Evolutionary conservation across 2,113 vertebrate genomes (phyloP), one percentile per base, ranked within the genome.

Genomic region (Austrofundulus limnaeus): DNA sequence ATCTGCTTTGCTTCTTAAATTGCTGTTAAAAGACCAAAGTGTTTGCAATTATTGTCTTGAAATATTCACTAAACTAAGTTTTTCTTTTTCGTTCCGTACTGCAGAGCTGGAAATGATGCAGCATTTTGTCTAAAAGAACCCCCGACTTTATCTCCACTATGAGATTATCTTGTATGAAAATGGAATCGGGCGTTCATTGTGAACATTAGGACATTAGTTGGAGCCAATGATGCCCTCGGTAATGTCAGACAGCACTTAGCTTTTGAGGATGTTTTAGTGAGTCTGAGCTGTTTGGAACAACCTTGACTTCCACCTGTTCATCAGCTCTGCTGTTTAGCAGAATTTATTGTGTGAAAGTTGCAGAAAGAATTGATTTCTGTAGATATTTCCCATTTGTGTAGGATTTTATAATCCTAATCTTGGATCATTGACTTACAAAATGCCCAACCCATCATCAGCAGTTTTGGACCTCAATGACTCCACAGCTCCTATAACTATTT

Each of bases 241-340:
- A 38, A 62, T 70, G 42, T n/a, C 46, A 57, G 34, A 56, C 23
- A 37, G 51, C 49, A 66, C 25, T 68, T 66, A 62, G 15, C 12
- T 5, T 19, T 25, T 50, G 38, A 66, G n/a, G 23, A 60, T 52
- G 41, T 65, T 61, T 62, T 21, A 65, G 20, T 7, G 37, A 21
- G 24, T 5, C n/a, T 45, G 61, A 61, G 38, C 28, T 11, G 41
- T 60, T 46, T 43, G 56, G 23, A 25, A 51, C 61, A 52, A 39
- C 38, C 59, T 42, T 60, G 19, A 64, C 49, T 55, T 5, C 25
- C n/a, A 38, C 16, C 25, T 54, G n/a, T 54, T 60, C 65, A 37
- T 70, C 31, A 48, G 21, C 20, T 6, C 43, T 31, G 20, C 48
- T 28, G 17, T 70, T 69, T 66, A 65, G 54, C 55, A 61, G 9